Evolutionary conservation across 2,888 invertebrate genomes (phyloP).

Genomic region (Rosalia funebris): DNA sequence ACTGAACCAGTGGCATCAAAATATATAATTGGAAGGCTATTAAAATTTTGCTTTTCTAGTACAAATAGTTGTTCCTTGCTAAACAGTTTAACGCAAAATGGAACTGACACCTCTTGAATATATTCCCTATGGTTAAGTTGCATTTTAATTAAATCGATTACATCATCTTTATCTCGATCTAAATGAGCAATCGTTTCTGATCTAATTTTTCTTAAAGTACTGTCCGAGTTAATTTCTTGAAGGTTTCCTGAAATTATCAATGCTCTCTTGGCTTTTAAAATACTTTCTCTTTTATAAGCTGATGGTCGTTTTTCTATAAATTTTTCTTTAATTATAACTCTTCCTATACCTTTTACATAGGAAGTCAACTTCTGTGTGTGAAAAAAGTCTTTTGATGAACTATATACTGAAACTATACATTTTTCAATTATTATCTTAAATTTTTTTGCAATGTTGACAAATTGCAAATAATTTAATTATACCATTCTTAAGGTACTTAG

Average conservation of each 20-base stretch:
- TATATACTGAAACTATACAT: neutral
- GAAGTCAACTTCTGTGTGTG: conserved; percentile 2
- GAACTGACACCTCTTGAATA: conserved; percentile 31
- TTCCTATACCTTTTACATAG: conserved; percentile 6
- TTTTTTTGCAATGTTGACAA: conserved; percentile 27
- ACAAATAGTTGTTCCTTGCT: conserved; percentile 31
- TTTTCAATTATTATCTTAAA: conserved; percentile 11
- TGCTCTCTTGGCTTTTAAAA: conserved; percentile 1
- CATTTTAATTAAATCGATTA: conserved; percentile 23
- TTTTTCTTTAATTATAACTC: neutral
- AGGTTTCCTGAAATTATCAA: conserved; percentile 10
- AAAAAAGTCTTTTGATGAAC: conserved; percentile 12
- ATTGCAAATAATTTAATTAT: conserved; percentile 9
- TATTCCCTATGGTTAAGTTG: conserved; percentile 30
- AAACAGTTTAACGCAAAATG: conserved; percentile 35
- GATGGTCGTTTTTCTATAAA: conserved; percentile 7
- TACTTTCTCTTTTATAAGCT: conserved; percentile 6
- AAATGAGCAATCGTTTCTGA: conserved; percentile 17
- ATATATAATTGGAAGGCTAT: conserved; percentile 22
- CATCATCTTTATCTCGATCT: conserved; percentile 23
- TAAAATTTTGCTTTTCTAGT: conserved; percentile 9
- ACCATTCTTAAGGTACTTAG: conserved; percentile 11
- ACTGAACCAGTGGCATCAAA: conserved; percentile 39
- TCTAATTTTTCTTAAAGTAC: conserved; percentile 23
- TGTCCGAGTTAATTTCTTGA: conserved; percentile 29